phyloP scores from a whole-genome alignment of 2,113 vertebrate species.

The Trochalopteron elliotii region DNA sequence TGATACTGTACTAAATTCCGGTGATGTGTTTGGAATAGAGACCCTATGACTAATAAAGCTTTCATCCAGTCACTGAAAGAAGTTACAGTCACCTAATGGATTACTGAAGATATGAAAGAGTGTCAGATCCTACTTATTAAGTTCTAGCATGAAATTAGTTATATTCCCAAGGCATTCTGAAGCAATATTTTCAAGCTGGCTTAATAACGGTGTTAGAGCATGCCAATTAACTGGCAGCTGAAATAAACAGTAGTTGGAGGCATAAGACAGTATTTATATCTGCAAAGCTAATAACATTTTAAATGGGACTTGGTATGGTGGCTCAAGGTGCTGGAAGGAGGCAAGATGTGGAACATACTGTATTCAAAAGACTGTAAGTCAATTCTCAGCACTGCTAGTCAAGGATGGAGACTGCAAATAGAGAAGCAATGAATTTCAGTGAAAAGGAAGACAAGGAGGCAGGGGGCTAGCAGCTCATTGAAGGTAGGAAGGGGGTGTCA shows the following conservation, averaged over 20 bases:
- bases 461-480: background rate
- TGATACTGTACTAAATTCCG: conserved; percentile 57
- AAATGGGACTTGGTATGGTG: conserved; percentile 72
- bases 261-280: conserved; percentile 70
- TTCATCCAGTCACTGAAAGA: conserved; percentile 69
- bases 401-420: conserved; percentile 68
- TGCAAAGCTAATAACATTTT: conserved; percentile 75
- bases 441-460: background rate
- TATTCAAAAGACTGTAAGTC: conserved; percentile 63
- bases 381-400: conserved; percentile 67
- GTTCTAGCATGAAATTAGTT: conserved; percentile 80
- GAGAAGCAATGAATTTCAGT: conserved; percentile 57
- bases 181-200: conserved; percentile 73
- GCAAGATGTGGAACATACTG: conserved; percentile 56
- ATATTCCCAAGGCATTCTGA: conserved; percentile 75
- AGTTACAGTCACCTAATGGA: conserved; percentile 73
- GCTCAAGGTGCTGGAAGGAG: conserved; percentile 49
- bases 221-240: conserved; percentile 71
- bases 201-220: conserved; percentile 71
- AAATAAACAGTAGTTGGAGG: conserved; percentile 73
- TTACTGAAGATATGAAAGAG: conserved; percentile 76
- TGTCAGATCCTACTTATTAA: conserved; percentile 74
- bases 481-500: background rate
- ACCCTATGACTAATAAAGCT: conserved; percentile 71
- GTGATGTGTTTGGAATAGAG: conserved; percentile 66